Base-by-base conservation (phyloP, 2,113 vertebrate species). In the Glaucidium brasilianum region DNA sequence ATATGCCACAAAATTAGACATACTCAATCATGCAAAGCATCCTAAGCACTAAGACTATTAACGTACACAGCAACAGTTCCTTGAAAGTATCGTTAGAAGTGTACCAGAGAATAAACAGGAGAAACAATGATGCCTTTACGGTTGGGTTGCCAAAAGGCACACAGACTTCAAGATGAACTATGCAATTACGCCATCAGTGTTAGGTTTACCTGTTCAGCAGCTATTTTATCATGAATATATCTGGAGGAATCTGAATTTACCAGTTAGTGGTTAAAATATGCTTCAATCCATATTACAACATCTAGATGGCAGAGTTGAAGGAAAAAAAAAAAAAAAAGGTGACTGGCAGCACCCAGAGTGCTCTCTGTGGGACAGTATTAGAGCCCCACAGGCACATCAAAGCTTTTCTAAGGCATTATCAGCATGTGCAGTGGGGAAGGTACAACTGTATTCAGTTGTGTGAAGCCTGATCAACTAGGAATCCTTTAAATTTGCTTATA, bases 1-100 rank as follows among this genome's bases (percentile, higher is more conserved):
- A 86, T 39, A 95, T 55, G 93, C 88, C 94, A 97, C 89, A 97
- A 85, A 97, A 94, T 95, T 86, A 98, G 97, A 92, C 82, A 53
- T 15, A 94, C 6, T 93, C 72, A 95, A 69, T 82, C 87, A 94
- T 37, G 71, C 76, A 92, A 85, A 96, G 62, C 92, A 90, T 59
- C 95, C 97, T 92, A 59, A 94, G 53, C 84, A 37, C 49, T 27
- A 62, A 49, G 50, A 77, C n/a, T 72, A 73, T 35, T 76, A 59
- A 59, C 0, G 2, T 23, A 95, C 79, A 74, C 47, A 97, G 84
- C 75, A 96, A 94, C 3, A 14, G 94, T 93, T 97, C 96, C 95
- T 96, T 96, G 80, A 94, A 96, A 98, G 88, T 77, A 97, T 94
- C 18, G 16, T 49, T 69, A 93, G 58, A 95, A 88, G 90, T n/a